A percentile compares a stretch with the other conserved stretches of the same genome.
Conservation (phyloP, 2,888 invertebrate genomes). For the Lumbricus terrestris region DNA sequence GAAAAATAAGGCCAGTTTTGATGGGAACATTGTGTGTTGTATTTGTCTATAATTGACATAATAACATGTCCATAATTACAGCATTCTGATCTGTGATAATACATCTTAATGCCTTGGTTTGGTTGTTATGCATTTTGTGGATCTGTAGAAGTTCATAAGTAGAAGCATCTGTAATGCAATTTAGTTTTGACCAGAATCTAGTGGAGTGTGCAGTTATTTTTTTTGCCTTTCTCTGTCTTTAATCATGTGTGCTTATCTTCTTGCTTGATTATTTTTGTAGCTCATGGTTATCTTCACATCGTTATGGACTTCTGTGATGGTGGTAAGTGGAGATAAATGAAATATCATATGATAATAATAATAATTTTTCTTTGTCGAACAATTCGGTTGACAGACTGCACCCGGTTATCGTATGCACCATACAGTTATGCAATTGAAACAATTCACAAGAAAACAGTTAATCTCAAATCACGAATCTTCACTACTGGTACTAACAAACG, state of each 20-base stretch:
- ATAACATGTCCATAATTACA: not conserved
- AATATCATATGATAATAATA: not conserved
- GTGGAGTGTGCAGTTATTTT: not conserved
- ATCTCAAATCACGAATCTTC: too few species aligned
- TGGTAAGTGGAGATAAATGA: constrained; percentile 47
- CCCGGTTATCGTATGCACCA: too few species aligned
- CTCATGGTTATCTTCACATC: constrained; percentile 59
- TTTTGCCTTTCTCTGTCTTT: not conserved
- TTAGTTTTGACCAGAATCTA: not conserved
- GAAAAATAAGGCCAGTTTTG: not conserved
- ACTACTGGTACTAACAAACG: too few species aligned
- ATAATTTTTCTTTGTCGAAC: too few species aligned
- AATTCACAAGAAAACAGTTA: too few species aligned
- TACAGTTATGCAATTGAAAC: too few species aligned
- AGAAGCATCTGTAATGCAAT: not conserved
- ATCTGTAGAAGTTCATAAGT: not conserved
- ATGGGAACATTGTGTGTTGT: not conserved
- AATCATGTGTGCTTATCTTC: not conserved
- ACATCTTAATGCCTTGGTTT: not conserved
- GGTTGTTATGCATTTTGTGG: not conserved
- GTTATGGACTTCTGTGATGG: constrained; percentile 64
- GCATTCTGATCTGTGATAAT: not conserved
- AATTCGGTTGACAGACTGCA: too few species aligned
- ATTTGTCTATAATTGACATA: not conserved
- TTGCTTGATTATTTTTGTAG: constrained; percentile 42